A percentile compares a stretch with the other conserved stretches of the same genome.
phyloP scores from a whole-genome alignment of 2,888 invertebrate species.

The Antitype chi region DNA sequence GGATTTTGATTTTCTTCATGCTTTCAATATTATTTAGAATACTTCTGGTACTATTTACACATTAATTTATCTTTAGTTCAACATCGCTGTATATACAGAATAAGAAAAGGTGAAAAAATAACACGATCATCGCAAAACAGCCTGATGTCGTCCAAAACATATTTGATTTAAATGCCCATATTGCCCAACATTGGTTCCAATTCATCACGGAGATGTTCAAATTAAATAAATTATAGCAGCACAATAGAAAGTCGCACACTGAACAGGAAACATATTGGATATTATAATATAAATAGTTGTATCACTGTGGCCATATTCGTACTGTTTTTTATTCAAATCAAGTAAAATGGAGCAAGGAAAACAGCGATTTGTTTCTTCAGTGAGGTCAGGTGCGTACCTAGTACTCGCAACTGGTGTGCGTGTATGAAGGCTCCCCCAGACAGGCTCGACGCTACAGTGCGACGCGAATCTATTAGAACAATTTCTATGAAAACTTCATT shows the following conservation, averaged over 20 bases:
- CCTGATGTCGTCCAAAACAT: background rate
- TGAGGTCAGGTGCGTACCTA: background rate
- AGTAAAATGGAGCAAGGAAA: conserved; percentile 55
- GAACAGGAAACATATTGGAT: conserved; percentile 71
- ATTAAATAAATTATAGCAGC: conserved; percentile 63
- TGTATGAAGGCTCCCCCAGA: too few species aligned
- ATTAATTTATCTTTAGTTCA: background rate
- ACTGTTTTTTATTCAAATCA: conserved; percentile 75
- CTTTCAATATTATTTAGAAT: background rate
- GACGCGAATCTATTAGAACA: too few species aligned
- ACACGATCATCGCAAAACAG: background rate
- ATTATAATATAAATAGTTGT: conserved; percentile 76
- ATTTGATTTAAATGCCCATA: conserved; percentile 1
- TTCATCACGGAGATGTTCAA: conserved; percentile 50
- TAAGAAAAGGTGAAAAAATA: background rate
- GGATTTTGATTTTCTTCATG: too few species aligned
- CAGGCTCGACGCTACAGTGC: too few species aligned
- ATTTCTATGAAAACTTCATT: too few species aligned
- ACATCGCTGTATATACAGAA: background rate
- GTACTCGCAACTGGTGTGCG: background rate
- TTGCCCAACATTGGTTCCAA: conserved; percentile 48
- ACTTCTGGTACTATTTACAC: too few species aligned
- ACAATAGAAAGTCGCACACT: conserved; percentile 76
- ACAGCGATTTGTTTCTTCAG: conserved; percentile 15
- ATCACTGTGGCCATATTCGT: conserved; percentile 65